Conservation (phyloP, 2,113 vertebrate genomes). For the Corydoras sp. region DNA sequence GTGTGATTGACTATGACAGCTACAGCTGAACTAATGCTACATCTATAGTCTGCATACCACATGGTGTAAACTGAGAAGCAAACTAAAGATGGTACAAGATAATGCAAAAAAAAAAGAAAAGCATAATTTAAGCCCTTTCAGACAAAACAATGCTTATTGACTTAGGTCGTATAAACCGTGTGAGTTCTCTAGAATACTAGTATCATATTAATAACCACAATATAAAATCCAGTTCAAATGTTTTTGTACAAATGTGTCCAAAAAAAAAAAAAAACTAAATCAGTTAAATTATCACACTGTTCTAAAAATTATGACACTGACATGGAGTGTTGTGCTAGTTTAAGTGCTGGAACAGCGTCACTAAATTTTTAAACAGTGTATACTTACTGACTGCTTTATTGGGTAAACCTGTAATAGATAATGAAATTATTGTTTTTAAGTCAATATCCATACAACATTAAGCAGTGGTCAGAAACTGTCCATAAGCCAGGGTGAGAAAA, state of each 20-base stretch:
- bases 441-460: no score
- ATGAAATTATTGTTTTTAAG: no score
- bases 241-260: no score
- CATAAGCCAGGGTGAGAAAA: not conserved
- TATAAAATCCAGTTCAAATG: not conserved
- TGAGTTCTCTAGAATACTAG: not conserved
- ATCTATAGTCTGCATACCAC: conserved; percentile 10
- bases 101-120: not conserved
- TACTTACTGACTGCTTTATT: no score
- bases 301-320: not conserved
- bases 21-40: conserved; percentile 3
- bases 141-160: not conserved
- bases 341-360: no score
- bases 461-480: not conserved
- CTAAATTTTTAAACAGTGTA: no score
- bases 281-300: not conserved
- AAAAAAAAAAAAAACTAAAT: no score
- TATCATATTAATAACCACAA: not conserved
- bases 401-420: no score
- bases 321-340: not conserved
- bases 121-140: not conserved
- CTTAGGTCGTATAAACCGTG: not conserved
- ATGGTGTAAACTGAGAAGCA: not conserved
- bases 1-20: conserved; percentile 7
- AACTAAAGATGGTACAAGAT: not conserved